Base-by-base conservation (phyloP, 2,888 invertebrate genomes). In the Pammene aurita region DNA sequence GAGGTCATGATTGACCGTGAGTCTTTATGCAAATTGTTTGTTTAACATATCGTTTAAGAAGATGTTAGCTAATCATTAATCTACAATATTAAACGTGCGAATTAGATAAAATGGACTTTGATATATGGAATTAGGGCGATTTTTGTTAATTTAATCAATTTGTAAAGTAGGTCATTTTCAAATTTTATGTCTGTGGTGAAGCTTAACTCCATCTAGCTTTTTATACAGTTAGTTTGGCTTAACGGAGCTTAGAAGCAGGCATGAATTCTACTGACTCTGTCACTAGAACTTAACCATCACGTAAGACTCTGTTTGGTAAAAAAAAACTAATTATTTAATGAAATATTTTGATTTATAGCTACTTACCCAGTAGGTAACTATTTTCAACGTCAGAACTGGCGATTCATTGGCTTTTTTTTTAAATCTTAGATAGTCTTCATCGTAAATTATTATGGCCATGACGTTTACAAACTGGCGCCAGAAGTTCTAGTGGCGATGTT, bases 61-160 rank as follows among this genome's bases (percentile, higher is more conserved):
- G 50, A 44, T 14, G 46, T 55, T 66, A 41, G 44, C 34, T 14
- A 61, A 55, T 61, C 26, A 54, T 35, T 55, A 61, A 67, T 67
- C 35, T 34, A 58, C 34, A 52, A 16, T 46, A 7, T 67, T 55
- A 48, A 61, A 55, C 26, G 55, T 14, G 61, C 56, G 61, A 42
- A 62, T 61, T 67, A 62, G 26, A 67, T 56, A 48, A n/a, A 34
- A 1, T 56, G 67, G 41, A 67, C 67, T 62, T 67, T 67, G 61
- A 55, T 46, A 48, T 34, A 4, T 42, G 10, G 11, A 26, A 58
- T 14, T 11, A 55, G 34, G n/a, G 13, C 13, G 26, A 6, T 18
- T 11, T 18, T 50, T 38, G 2, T 38, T 38, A 38, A 38, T 9
- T 9, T 9, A 38, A 38, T 9, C 38, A 6, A 38, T 38, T 9